Evolutionary conservation across 2,113 vertebrate species (phyloP).

Genomic region (Hippopotamus amphibius): DNA sequence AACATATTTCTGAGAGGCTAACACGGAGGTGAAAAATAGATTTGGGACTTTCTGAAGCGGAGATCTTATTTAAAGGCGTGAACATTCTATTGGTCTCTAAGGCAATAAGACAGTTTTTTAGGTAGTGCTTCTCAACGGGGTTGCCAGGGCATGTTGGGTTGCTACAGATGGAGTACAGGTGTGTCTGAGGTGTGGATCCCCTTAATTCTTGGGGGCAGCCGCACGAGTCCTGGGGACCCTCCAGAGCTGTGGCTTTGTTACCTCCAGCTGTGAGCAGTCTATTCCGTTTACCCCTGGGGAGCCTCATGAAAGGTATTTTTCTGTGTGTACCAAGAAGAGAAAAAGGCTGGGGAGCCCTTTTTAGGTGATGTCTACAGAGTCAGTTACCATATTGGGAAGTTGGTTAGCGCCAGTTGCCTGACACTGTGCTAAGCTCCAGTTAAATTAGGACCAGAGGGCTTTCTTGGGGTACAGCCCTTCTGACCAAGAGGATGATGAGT

Average conservation of each 20-base stretch:
- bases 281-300: not conserved
- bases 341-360: not conserved
- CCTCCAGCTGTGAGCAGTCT: constrained; percentile 49
- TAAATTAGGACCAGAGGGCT: not conserved
- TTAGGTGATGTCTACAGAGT: not conserved
- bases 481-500: not conserved
- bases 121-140: constrained; percentile 51
- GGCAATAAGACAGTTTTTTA: constrained; percentile 62
- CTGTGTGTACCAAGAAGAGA: not conserved
- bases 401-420: not conserved
- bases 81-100: constrained; percentile 63
- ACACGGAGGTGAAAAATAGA: constrained; percentile 54
- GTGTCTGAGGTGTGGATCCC: constrained; percentile 28
- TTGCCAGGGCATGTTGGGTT: not conserved
- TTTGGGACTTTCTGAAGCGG: constrained; percentile 59
- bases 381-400: not conserved
- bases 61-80: constrained; percentile 72
- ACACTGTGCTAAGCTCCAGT: not conserved
- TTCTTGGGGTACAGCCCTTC: not conserved
- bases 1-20: constrained; percentile 63
- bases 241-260: constrained; percentile 28
- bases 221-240: not conserved
- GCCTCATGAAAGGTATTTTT: constrained; percentile 3
- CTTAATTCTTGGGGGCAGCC: constrained; percentile 21
- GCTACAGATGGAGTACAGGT: constrained; percentile 73